Evolutionary conservation across 2,797 vertebrate genomes (phyloP).

Genomic region (Cyprinodon diabolis): DNA sequence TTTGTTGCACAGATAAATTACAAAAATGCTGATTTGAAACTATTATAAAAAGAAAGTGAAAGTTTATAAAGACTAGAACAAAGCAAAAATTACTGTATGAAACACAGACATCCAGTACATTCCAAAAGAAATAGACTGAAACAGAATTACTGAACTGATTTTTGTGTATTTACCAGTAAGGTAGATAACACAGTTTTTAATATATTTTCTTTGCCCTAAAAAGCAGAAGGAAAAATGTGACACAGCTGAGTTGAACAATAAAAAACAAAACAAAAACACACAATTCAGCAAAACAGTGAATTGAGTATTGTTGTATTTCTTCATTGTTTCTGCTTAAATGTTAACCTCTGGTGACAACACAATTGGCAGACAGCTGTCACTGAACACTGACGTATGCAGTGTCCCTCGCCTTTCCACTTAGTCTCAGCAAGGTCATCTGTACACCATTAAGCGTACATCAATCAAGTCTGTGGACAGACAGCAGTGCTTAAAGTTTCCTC

Average conservation of each 20-base stretch:
- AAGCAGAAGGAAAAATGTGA: slow-evolving; percentile 8
- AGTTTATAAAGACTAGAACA: not conserved
- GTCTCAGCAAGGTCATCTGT: slow-evolving; percentile 37
- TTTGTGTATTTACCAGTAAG: not conserved
- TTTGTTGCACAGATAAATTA: not conserved
- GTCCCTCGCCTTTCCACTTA: slow-evolving; percentile 43
- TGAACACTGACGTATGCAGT: slow-evolving; percentile 18
- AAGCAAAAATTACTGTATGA: not conserved
- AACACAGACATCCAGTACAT: not conserved
- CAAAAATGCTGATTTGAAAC: not conserved
- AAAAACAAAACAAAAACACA: not conserved
- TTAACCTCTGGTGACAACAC: slow-evolving; percentile 7
- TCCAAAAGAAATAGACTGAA: not conserved
- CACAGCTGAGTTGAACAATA: not conserved
- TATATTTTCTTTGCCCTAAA: not conserved
- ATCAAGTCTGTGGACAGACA: slow-evolving; percentile 55
- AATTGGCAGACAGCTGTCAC: slow-evolving; percentile 20
- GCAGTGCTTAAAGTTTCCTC: slow-evolving; percentile 76
- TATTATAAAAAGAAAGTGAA: not conserved
- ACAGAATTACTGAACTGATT: not conserved
- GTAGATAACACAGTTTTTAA: not conserved
- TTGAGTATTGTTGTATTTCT: not conserved
- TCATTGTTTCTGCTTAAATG: slow-evolving; percentile 8
- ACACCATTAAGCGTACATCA: slow-evolving; percentile 59
- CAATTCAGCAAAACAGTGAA: not conserved